Conservation (phyloP, 2,888 invertebrate species). For the Cosmopolites sordidus region DNA sequence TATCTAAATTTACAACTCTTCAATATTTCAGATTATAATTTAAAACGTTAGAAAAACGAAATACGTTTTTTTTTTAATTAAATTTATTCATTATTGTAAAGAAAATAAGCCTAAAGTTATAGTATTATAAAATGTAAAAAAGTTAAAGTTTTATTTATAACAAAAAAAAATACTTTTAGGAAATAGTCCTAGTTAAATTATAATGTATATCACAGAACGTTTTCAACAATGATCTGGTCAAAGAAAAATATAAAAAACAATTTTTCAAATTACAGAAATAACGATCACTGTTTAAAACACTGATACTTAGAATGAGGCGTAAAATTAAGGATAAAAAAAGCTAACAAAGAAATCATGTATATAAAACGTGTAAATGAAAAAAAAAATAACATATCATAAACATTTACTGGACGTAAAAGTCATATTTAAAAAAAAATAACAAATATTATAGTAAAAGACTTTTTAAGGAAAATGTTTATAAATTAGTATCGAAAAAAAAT, state of each 20-base stretch:
- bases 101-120: background rate
- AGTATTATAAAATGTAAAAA: background rate
- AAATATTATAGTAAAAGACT: slow-evolving; percentile 13
- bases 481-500: slow-evolving; percentile 3
- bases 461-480: slow-evolving; percentile 2
- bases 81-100: background rate
- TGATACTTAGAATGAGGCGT: no score
- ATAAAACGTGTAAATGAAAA: slow-evolving; percentile 34
- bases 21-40: no score
- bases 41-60: background rate
- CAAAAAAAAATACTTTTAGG: background rate
- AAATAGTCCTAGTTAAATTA: no score
- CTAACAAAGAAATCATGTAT: slow-evolving; percentile 4
- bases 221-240: no score
- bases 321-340: background rate
- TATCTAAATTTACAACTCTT: slow-evolving; percentile 13
- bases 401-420: slow-evolving; percentile 27
- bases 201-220: no score
- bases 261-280: no score
- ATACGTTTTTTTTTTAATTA: no score
- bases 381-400: slow-evolving; percentile 44
- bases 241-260: no score
- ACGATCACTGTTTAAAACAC: no score
- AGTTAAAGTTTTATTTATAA: background rate
- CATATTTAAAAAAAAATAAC: slow-evolving; percentile 14